Evolutionary conservation across 2,797 vertebrate genomes (phyloP).

Genomic region (Synanceia verrucosa): DNA sequence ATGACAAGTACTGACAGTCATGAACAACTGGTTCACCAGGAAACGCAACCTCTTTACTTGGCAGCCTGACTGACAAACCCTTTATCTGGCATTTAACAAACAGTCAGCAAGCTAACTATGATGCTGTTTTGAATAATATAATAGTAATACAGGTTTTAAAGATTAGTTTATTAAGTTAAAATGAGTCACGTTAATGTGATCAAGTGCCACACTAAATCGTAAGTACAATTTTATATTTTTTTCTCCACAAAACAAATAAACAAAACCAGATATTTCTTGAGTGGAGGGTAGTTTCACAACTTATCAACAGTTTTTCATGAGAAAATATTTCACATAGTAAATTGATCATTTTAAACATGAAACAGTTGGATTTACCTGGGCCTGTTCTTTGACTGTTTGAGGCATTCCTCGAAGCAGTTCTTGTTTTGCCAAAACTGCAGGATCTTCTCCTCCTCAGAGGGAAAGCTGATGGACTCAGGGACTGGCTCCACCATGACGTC

Average conservation of each 20-base stretch:
- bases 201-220: not conserved
- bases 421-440: slow-evolving; percentile 88
- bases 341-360: not conserved
- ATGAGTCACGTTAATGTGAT: not conserved
- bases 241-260: not conserved
- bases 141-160: too few species aligned
- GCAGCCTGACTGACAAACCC: not conserved
- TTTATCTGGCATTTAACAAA: too few species aligned
- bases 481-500: slow-evolving; percentile 93
- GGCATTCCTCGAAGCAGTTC: slow-evolving; percentile 93
- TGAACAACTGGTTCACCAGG: slow-evolving; percentile 18
- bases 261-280: not conserved
- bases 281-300: not conserved
- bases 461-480: slow-evolving; percentile 91
- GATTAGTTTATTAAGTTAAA: not conserved
- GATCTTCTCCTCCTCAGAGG: slow-evolving; percentile 92
- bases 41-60: not conserved
- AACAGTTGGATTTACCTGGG: slow-evolving; percentile 83
- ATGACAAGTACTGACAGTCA: not conserved
- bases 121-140: too few species aligned
- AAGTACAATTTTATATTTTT: not conserved
- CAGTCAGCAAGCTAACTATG: not conserved
- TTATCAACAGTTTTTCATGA: fast-evolving
- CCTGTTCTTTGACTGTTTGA: slow-evolving; percentile 93
- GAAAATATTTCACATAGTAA: not conserved